Conservation (phyloP, 1,140 invertebrate genomes). For the Linepithema humile region DNA sequence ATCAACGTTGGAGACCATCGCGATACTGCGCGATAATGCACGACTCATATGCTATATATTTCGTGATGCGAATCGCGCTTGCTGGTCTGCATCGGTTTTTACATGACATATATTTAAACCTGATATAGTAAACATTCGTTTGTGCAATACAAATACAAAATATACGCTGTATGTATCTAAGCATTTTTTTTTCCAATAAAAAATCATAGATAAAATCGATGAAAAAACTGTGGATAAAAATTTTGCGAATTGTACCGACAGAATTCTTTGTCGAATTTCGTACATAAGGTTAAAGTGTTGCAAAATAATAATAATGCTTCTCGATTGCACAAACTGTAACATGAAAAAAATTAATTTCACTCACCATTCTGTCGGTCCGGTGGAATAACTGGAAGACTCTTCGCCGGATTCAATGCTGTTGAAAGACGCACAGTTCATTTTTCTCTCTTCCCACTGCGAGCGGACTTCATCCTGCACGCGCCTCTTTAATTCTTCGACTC, state of each 20-base stretch:
- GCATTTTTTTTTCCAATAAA: no score
- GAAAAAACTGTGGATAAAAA: slow-evolving; percentile 1
- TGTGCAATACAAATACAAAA: not conserved
- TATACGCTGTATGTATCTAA: not conserved
- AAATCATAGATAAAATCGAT: no score
- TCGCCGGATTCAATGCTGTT: slow-evolving; percentile 89
- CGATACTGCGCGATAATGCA: slow-evolving; percentile 26
- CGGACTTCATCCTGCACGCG: slow-evolving; percentile 95
- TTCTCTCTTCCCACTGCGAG: slow-evolving; percentile 92
- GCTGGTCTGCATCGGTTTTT: not conserved
- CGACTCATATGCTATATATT: not conserved
- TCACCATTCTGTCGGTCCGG: slow-evolving; percentile 88
- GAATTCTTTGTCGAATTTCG: not conserved
- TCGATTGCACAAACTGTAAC: not conserved
- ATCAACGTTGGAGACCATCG: slow-evolving; percentile 38
- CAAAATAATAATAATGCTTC: not conserved
- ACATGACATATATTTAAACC: no score
- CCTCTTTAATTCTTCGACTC: slow-evolving; percentile 94
- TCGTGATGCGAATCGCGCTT: not conserved
- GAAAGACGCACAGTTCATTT: slow-evolving; percentile 88
- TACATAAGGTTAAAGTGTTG: not conserved
- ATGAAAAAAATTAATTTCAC: not conserved
- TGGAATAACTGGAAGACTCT: slow-evolving; percentile 87
- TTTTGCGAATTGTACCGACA: not conserved
- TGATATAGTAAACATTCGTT: not conserved